Evolutionary conservation across 2,888 invertebrate species (phyloP).

Genomic region (Imbricaverruca yamaguchii): DNA sequence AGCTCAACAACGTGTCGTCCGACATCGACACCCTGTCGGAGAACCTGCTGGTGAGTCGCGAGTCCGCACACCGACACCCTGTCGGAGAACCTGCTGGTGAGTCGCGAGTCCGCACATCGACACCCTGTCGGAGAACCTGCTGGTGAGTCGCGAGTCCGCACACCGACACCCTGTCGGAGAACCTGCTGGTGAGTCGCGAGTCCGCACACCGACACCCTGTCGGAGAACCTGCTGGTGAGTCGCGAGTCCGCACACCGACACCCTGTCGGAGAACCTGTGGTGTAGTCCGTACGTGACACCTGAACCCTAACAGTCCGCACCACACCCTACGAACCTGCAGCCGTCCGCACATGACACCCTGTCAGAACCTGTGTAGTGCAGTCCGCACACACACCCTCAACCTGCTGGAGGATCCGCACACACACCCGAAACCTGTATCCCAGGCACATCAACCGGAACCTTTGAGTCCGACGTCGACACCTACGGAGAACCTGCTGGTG

Average conservation of each 20-base stretch:
- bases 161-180: background rate
- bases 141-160: background rate
- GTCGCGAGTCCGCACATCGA: background rate
- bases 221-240: background rate
- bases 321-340: too few relatives aligned
- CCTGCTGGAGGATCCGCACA: too few relatives aligned
- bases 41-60: background rate
- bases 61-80: background rate
- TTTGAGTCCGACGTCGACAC: too few relatives aligned
- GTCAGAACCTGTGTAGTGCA: too few relatives aligned
- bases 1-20: background rate
- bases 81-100: background rate
- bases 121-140: background rate
- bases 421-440: too few relatives aligned
- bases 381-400: too few relatives aligned
- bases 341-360: too few relatives aligned
- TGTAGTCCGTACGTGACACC: too few relatives aligned
- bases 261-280: background rate
- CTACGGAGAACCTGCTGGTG: too few relatives aligned
- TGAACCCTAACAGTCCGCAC: too few relatives aligned
- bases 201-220: background rate
- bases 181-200: background rate
- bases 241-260: background rate
- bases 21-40: slow-evolving; percentile 5
- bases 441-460: too few relatives aligned